phyloP scores from a whole-genome alignment of 2,113 vertebrate species.

The Madoqua kirkii region DNA sequence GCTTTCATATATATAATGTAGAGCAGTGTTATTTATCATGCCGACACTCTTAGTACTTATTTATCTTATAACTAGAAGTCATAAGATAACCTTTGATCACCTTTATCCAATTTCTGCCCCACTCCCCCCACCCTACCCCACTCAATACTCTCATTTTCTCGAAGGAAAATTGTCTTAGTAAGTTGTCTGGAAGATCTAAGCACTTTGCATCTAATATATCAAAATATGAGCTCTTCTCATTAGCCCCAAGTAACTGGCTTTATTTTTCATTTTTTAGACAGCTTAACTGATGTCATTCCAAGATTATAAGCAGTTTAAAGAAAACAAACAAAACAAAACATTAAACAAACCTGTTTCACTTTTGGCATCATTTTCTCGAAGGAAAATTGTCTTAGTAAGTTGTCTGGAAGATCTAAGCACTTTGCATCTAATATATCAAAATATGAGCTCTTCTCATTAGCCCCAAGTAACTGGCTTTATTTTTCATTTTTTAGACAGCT shows the following conservation, averaged over 20 bases:
- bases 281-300: constrained; percentile 44
- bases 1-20: background rate
- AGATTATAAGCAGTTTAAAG: constrained; percentile 67
- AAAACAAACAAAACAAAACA: background rate
- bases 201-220: background rate
- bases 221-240: background rate
- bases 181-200: background rate
- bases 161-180: background rate
- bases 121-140: background rate
- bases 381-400: constrained; percentile 11
- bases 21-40: background rate
- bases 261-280: constrained; percentile 48
- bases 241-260: background rate
- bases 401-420: background rate
- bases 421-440: background rate
- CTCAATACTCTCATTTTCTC: background rate
- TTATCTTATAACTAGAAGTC: background rate
- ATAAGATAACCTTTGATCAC: background rate
- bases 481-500: constrained; percentile 45
- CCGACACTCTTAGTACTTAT: background rate
- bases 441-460: background rate
- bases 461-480: constrained; percentile 19
- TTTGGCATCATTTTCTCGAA: too few relatives aligned
- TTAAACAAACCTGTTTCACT: constrained; percentile 66
- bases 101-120: background rate